Evolutionary conservation across 2,888 invertebrate genomes (phyloP).

Genomic region (Spisula solida): DNA sequence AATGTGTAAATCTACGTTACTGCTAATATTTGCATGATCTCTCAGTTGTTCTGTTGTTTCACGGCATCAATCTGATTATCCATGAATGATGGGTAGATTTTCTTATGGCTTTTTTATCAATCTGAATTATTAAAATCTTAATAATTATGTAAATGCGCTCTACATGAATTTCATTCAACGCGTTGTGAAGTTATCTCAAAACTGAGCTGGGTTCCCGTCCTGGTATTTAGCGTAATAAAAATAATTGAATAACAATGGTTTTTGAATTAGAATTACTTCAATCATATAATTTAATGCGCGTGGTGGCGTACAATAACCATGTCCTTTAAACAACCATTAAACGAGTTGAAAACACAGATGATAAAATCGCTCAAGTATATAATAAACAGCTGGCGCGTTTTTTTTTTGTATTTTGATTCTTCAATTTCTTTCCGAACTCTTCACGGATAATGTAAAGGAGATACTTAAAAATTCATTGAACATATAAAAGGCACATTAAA

Average conservation of each 20-base stretch:
- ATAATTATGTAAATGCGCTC: background rate
- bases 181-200: background rate
- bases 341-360: background rate
- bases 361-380: conserved; percentile 25
- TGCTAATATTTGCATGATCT: too few species aligned
- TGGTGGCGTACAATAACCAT: background rate
- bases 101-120: background rate
- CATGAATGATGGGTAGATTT: background rate
- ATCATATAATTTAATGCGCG: conserved; percentile 8
- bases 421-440: conserved; percentile 24
- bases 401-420: background rate
- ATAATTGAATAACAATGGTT: conserved; percentile 7
- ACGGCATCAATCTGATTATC: too few species aligned
- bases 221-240: conserved; percentile 8
- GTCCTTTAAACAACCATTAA: background rate
- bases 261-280: background rate
- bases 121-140: background rate
- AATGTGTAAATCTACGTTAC: background rate
- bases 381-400: conserved; percentile 32
- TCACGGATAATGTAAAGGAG: background rate
- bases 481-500: conserved; percentile 30
- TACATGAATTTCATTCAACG: background rate
- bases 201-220: background rate
- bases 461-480: conserved; percentile 42
- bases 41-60: too few species aligned